phyloP scores from a whole-genome alignment of 2,113 vertebrate genomes.

The Pseudorectes ferrugineus region DNA sequence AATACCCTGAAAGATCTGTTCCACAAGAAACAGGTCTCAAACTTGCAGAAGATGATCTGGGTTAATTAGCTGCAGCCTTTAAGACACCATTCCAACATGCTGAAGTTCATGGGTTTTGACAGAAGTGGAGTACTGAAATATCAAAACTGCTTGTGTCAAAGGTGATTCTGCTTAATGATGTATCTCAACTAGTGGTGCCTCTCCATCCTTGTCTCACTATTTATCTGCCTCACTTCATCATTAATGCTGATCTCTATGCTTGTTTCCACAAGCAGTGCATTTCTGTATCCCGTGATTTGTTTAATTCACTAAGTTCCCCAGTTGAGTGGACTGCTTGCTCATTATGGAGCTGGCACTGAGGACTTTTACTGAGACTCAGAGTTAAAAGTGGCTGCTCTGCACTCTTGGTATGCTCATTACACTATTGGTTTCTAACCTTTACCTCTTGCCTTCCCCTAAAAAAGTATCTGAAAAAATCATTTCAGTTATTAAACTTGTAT shows the following conservation, averaged over 20 bases:
- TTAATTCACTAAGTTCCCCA: neutral
- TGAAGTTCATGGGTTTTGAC: constrained; percentile 10
- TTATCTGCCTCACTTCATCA: constrained; percentile 1
- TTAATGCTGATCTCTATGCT: constrained; percentile 8
- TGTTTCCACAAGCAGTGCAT: constrained; percentile 1
- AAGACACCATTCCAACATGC: neutral
- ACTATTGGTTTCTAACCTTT: neutral
- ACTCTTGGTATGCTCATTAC: neutral
- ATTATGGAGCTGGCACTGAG: neutral
- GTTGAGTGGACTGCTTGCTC: neutral
- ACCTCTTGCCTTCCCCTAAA: neutral
- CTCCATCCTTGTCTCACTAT: neutral
- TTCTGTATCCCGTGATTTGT: neutral
- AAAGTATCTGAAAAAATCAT: neutral
- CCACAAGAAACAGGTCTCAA: neutral
- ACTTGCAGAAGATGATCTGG: neutral
- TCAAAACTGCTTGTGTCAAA: constrained; percentile 26
- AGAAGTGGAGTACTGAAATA: neutral
- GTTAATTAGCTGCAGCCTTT: constrained; percentile 32
- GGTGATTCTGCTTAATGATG: constrained; percentile 33
- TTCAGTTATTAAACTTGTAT: neutral
- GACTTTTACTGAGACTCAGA: neutral
- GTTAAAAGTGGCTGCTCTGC: neutral
- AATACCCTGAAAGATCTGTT: neutral
- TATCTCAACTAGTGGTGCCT: neutral